Evolutionary conservation across 1,140 invertebrate species (phyloP), one percentile per base, ranked within the genome.

Genomic region (Pantala flavescens): DNA sequence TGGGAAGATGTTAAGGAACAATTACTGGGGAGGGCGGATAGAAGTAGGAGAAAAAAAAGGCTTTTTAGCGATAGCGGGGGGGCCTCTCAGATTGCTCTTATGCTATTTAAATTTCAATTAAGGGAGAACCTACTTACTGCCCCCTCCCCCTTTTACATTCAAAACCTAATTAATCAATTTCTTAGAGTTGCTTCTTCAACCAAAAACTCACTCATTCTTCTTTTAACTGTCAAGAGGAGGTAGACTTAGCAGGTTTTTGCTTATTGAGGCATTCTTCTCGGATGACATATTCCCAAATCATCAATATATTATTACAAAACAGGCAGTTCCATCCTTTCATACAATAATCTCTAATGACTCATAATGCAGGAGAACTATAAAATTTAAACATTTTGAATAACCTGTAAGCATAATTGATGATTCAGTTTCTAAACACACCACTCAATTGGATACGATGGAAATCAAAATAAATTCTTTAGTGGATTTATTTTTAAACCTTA

Each of bases 171-270:
- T 63, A 63, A 63, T 63, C 49, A 63, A 63, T 63, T 63, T 21
- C 49, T 63, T 21, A 63, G 49, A 16, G 49, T 19, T 63, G 14
- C 28, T 63, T 63, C n/a, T 63, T 63, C 49, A 63, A 63, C 49
- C 49, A 63, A 63, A 63, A 63, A 63, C 49, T 63, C 49, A 63
- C 49, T 63, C 49, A 63, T 63, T 63, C 49, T 63, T 63, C 49
- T 63, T 63, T 63, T 63, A 63, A 7, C 49, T 63, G 49, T 16
- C 49, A 63, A 63, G 49, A 63, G 49, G 49, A 63, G 49, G 49
- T 63, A 63, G 49, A 63, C 49, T 63, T 63, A 21, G 49, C 49
- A 63, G 49, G 49, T 63, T 63, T 36, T 63, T 63, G 49, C 49
- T 63, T 63, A 63, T 21, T 21, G 49, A 63, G 49, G 49, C 49